A percentile compares a stretch with the other conserved stretches of the same genome.
Evolutionary conservation across 2,113 vertebrate genomes (phyloP).

Genomic region (Galeopterus variegatus): DNA sequence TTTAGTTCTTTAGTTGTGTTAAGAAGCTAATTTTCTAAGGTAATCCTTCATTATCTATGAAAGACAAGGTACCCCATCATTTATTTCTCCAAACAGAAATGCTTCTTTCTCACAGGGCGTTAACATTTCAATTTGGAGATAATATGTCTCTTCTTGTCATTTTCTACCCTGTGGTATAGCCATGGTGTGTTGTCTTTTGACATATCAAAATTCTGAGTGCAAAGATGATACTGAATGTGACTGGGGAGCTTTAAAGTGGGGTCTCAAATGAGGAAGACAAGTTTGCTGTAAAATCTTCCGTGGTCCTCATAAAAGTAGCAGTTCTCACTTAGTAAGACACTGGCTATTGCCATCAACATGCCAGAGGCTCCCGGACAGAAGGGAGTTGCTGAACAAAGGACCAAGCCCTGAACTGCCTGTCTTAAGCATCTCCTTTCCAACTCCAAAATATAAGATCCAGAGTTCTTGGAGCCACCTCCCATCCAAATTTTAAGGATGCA

Average conservation of each 20-base stretch:
- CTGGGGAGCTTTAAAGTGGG: neutral
- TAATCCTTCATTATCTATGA: neutral
- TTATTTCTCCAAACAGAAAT: neutral
- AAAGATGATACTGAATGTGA: too few species aligned
- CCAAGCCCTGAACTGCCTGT: too few species aligned
- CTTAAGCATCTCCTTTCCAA: too few species aligned
- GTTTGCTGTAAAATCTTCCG: too few species aligned
- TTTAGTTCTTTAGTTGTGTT: neutral
- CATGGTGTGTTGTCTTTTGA: neutral
- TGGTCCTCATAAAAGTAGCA: neutral
- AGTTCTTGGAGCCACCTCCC: accelerated
- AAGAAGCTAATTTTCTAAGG: neutral
- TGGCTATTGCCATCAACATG: accelerated
- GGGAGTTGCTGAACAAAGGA: too few species aligned
- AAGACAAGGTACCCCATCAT: neutral
- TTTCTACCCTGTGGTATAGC: neutral
- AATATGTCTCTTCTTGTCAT: neutral
- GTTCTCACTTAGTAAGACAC: neutral
- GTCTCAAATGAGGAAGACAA: neutral
- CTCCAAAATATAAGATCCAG: neutral
- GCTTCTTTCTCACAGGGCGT: neutral
- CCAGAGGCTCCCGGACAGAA: neutral
- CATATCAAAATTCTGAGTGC: neutral
- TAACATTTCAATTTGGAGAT: neutral
- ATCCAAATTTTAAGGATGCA: neutral